Base-by-base conservation (phyloP, 2,113 vertebrate species). In the Naja naja region DNA sequence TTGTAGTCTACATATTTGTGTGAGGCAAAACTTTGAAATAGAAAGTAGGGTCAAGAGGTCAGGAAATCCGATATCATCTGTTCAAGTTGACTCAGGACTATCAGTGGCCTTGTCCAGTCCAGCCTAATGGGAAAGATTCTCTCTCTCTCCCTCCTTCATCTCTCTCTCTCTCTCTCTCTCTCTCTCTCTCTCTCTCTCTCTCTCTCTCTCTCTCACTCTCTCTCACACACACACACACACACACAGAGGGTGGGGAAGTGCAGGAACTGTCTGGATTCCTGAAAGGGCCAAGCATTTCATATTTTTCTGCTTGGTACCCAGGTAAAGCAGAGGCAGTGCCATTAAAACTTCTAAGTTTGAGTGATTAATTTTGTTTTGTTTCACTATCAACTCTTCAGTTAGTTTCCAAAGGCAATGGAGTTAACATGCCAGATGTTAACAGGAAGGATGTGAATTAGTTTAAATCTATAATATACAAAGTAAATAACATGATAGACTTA, bases 401-500 rank as follows among this genome's bases (percentile, higher is more conserved):
- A 97, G 95, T 97, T 96, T 96, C 96, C 14, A 0, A 94, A 96
- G 97, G 95, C 87, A 53, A 47, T 55, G 92, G 96, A 94, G 91
- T 97, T 97, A 95, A 96, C 95, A 93, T 94, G 96, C 96, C 97
- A 96, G 94, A 95, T 97, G 97, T 97, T 98, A 97, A 97, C 97
- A 94, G 97, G 97, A 97, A 95, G 96, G 96, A 94, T 96, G 95
- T 91, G 96, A 97, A 97, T 98, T 97, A 97, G 96, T 97, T 97
- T 97, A 97, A 97, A 97, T 96, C 97, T 97, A 96, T 97, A 98
- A 96, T 45, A 2, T 92, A 6, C 95, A 97, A 97, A 97, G 97
- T 97, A 97, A 98, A 97, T 97, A 97, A 97, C 95, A 96, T 96
- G 97, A 97, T 97, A 97, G 97, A 96, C 97, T 97, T 97, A 97